Evolutionary conservation across 1,140 invertebrate genomes (phyloP), one percentile per base, ranked within the genome.

Genomic region (Drosophila bocqueti): DNA sequence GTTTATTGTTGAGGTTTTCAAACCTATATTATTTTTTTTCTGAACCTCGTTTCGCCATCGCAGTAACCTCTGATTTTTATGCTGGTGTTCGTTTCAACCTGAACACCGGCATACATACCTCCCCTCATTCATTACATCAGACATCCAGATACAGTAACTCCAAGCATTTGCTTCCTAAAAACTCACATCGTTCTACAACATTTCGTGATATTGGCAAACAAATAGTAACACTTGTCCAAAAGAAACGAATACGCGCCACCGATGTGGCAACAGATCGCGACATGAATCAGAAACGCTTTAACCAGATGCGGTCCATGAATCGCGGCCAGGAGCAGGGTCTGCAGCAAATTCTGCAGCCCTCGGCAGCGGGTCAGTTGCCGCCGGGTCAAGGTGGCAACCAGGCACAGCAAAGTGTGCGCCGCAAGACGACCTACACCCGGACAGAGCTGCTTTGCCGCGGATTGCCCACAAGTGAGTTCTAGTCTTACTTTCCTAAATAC

Each of bases 381-480:
- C 34, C 45, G n/a, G 34, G 11, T 6, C 64, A 63, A 46, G 24
- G 16, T 11, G 55, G 34, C n/a, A 31, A 4, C 15, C 36, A 16
- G 15, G 54, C 18, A 45, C 49, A 24, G 3, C 16, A 55, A 26
- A 42, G 11, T 1, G 6, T 64, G 11, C 38, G 63, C 13, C 81
- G 81, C 1, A 83, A 83, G 47, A 79, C 31, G n/a, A 79, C 72
- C 7, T 76, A 50, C 38, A 76, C 66, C 4, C 29, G 81, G 0
- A 69, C 81, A 11, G 81, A 83, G 59, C 43, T 80, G 4, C 43
- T 76, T 10, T 21, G 38, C 5, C 76, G 73, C 0, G 65, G 65
- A 2, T 6, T 47, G n/a, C 26, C 79, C 40, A 62, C 47, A 2
- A 38, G 76, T 79, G n/a, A 76, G 62, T 74, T 31, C 8, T 8